Evolutionary conservation across 2,797 vertebrate species (phyloP), one percentile per base, ranked within the genome.

Genomic region (Manis pentadactyla): DNA sequence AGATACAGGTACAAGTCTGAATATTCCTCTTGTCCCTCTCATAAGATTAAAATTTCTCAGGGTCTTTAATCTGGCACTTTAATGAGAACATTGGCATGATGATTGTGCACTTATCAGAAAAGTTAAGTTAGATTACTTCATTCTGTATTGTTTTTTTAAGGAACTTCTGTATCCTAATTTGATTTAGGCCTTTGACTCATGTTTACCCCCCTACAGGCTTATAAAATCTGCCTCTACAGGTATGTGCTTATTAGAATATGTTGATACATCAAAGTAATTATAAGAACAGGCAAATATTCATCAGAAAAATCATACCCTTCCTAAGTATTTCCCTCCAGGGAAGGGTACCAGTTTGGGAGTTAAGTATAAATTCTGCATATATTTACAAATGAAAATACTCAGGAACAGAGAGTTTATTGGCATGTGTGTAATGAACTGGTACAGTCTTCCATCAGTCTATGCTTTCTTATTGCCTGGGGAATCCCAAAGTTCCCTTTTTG

Each of bases 101-200:
- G 7, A 93, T 84, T 87, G 37, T 68, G 13, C 2, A 37, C 19
- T 71, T 96, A 87, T 42, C 18, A 91, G 39, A 85, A 93, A 85
- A 59, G 53, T 23, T 59, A 79, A 69, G 29, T 57, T 69, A 69
- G 13, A 90, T 95, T 71, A 87, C 15, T 82, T 94, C 18, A 25
- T 34, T 93, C 29, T 29, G 9, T 66, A 27, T 87, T 87, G 7
- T 55, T 94, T 86, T 86, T 46, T 86, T n/a, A 85, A 94, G 69
- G 51, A 90, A 79, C 25, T 90, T 95, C 5, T 64, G 78, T 87
- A 86, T 88, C 17, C 7, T 89, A 69, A 66, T 88, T 95, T 83
- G 63, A 87, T 95, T 94, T 95, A 82, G 37, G 4, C 23, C 29
- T 66, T 88, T 86, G 23, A 37, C 29, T 95, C 74, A 91, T 97